Base-by-base conservation (phyloP, 2,888 invertebrate genomes). In the Heliothis peltigera region DNA sequence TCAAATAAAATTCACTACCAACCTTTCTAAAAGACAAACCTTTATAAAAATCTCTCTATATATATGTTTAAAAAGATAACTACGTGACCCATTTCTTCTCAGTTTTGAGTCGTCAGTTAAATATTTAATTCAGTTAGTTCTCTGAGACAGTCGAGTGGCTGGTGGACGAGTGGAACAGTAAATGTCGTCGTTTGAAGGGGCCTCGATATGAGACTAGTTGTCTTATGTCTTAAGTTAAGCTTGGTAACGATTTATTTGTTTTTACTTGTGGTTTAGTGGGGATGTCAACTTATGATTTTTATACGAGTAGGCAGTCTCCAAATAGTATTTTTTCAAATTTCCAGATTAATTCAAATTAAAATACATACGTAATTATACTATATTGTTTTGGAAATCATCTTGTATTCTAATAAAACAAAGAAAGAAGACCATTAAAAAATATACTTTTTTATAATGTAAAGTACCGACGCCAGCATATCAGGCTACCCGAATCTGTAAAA, bases 41-140 rank as follows among this genome's bases (percentile, higher is more conserved):
- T n/a, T 10, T n/a, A n/a, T 43, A 39, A 12, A 47, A 57, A 52
- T 43, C 17, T 43, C 43, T 18, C 6, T 12, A 19, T 59, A 21
- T 18, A 35, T 19, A 21, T 18, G 25, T 19, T 1, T 42, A 53
- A 32, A 53, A 66, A 32, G 6, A 10, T 10, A 44, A 48, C 46
- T 35, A 17, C 35, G 18, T 44, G 73, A 52, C 65, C 52, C 25
- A 22, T 65, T 73, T 61, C 54, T 61, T 65, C 15, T 48, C 21
- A 61, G 55, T 56, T 68, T 65, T 68, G 21, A 56, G 44, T 61
- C 49, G 21, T 7, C 22, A 59, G 62, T 65, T 71, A 71, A 71
- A 77, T 72, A 75, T 72, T 73, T 61, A 64, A 65, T 70, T 70
- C 25, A 65, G 64, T 67, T 62, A 63, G 43, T 12, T 60, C 19